phyloP scores from a whole-genome alignment of 2,113 vertebrate genomes.

The Chloroceryle aenea region DNA sequence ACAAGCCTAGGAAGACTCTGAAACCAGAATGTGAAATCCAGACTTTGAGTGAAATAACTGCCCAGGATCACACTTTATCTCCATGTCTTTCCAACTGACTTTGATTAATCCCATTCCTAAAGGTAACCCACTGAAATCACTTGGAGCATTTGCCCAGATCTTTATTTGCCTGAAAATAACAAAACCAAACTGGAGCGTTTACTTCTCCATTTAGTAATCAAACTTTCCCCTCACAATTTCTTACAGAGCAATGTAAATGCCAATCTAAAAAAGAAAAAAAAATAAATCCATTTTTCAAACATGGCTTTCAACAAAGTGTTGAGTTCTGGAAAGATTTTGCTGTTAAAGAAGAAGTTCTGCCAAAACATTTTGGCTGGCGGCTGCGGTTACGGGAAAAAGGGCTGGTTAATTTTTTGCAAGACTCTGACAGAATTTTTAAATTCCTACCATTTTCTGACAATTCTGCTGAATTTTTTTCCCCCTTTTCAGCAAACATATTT shows the following conservation, averaged over 20 bases:
- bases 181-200: not conserved
- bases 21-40: not conserved
- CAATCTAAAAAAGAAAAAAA: not conserved
- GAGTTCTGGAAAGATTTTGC: not conserved
- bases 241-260: not conserved
- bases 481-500: not conserved
- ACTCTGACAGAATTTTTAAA: not conserved
- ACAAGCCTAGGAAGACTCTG: not conserved
- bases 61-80: not conserved
- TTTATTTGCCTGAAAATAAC: not conserved
- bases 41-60: not conserved
- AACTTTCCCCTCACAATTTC: not conserved
- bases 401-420: not conserved
- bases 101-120: not conserved
- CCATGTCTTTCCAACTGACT: not conserved
- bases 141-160: not conserved
- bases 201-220: not conserved
- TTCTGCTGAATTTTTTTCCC: not conserved
- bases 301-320: not conserved
- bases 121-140: not conserved
- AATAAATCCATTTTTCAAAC: not conserved
- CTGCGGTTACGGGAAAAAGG: not conserved
- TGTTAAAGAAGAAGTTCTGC: not conserved
- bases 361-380: not conserved
- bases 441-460: not conserved